Evolutionary conservation across 1,140 invertebrate species (phyloP).

Genomic region (Aphidius ervi): DNA sequence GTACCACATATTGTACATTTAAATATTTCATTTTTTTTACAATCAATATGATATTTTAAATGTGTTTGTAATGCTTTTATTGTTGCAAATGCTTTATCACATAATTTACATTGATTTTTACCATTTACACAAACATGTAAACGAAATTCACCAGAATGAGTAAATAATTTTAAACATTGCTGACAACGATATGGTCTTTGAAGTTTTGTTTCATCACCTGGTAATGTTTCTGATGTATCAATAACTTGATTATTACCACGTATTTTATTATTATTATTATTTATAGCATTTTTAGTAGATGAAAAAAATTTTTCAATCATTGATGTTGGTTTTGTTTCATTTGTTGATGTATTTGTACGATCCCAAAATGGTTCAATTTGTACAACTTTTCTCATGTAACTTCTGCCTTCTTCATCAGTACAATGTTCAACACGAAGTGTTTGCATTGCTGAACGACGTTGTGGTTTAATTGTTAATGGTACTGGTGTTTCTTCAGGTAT

Average conservation of each 20-base stretch:
- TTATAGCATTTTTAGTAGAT: conserved; percentile 42
- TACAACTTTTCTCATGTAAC: conserved; percentile 55
- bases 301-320: conserved; percentile 53
- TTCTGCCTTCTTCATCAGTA: conserved; percentile 51
- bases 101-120: conserved; percentile 44
- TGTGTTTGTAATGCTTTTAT: conserved; percentile 44
- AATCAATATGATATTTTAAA: conserved; percentile 38
- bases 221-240: conserved; percentile 2
- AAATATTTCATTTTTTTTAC: conserved; percentile 37
- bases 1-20: conserved; percentile 63
- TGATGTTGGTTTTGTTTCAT: conserved; percentile 37
- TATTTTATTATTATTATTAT: too few species aligned
- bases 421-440: conserved; percentile 52
- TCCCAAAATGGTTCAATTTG: conserved; percentile 58
- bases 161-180: conserved; percentile 44
- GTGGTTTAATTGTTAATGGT: conserved; percentile 1
- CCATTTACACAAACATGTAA: conserved; percentile 42
- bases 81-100: conserved; percentile 46
- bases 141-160: conserved; percentile 43
- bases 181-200: conserved; percentile 42
- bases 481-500: neutral
- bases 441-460: conserved; percentile 46
- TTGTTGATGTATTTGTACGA: conserved; percentile 24
- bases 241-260: neutral
- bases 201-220: conserved; percentile 16